A percentile compares a stretch with the other conserved stretches of the same genome.
Conservation (phyloP, 2,888 invertebrate species). For the Petrolisthes cinctipes region DNA sequence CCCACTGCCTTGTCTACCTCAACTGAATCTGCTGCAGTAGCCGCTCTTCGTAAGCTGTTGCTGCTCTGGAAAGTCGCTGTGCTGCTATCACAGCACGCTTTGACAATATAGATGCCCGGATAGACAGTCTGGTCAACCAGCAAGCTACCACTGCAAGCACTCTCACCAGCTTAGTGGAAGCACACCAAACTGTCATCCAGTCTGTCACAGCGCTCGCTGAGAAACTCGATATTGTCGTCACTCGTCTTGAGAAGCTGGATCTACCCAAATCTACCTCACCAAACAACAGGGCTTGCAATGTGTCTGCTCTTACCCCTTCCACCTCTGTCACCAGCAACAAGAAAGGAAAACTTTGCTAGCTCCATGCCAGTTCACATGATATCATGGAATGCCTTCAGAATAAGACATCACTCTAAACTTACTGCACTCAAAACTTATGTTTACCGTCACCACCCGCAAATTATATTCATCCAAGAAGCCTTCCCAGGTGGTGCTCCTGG, state of each 20-base stretch:
- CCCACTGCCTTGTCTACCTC: no score
- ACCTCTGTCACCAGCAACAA: not conserved
- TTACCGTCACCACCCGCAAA: not conserved
- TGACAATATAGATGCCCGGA: not conserved
- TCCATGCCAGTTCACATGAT: conserved; percentile 12
- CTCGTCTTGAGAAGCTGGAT: not conserved
- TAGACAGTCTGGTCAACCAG: not conserved
- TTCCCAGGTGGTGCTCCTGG: not conserved
- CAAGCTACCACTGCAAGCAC: not conserved
- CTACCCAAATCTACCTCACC: not conserved
- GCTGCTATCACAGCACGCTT: not conserved
- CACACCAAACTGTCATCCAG: not conserved
- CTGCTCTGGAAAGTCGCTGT: no score
- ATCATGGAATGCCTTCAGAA: not conserved
- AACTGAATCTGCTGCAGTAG: no score
- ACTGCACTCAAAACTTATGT: not conserved
- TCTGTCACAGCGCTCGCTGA: not conserved
- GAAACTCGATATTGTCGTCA: not conserved
- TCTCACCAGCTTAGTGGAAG: not conserved
- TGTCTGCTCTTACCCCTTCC: not conserved
- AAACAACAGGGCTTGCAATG: not conserved
- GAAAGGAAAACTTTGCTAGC: conserved; percentile 2
- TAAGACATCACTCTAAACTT: not conserved
- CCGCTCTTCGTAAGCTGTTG: no score
- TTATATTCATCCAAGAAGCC: not conserved